phyloP scores from a whole-genome alignment of 2,888 invertebrate genomes.

The Nemotelus nigrinus region DNA sequence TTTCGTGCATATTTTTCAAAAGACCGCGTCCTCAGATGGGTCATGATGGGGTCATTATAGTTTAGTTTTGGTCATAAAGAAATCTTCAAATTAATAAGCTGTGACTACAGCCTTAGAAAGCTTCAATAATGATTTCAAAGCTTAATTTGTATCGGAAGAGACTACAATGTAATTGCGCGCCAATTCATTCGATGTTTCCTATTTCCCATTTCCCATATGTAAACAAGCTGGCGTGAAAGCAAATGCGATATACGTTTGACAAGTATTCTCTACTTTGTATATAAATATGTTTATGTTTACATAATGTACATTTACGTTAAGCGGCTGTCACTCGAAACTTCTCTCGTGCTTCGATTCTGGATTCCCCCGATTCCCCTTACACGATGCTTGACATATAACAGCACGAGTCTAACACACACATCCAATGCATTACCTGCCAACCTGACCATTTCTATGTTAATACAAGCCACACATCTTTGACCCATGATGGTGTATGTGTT shows the following conservation, averaged over 20 bases:
- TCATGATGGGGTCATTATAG: no score
- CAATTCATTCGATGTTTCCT: constrained; percentile 7
- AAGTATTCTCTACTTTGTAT: constrained; percentile 14
- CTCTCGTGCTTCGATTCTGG: not conserved
- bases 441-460: not conserved
- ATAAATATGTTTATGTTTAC: constrained; percentile 42
- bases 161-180: constrained; percentile 22
- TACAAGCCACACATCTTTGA: not conserved
- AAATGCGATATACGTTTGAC: constrained; percentile 1
- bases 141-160: no score
- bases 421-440: not conserved
- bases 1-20: no score
- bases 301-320: constrained; percentile 19
- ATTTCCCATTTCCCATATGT: not conserved
- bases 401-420: not conserved
- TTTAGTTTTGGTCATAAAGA: no score
- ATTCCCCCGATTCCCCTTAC: not conserved
- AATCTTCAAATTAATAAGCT: no score
- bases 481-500: not conserved
- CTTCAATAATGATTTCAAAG: no score
- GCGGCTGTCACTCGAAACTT: constrained; percentile 8
- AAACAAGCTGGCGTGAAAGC: constrained; percentile 13
- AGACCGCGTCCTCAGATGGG: no score
- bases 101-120: no score
- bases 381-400: constrained; percentile 22